Percentiles rank a stretch among this genome's conserved stretches.
Evolutionary conservation across 2,113 vertebrate species (phyloP).

Genomic region (Cephalopholis sonnerati): DNA sequence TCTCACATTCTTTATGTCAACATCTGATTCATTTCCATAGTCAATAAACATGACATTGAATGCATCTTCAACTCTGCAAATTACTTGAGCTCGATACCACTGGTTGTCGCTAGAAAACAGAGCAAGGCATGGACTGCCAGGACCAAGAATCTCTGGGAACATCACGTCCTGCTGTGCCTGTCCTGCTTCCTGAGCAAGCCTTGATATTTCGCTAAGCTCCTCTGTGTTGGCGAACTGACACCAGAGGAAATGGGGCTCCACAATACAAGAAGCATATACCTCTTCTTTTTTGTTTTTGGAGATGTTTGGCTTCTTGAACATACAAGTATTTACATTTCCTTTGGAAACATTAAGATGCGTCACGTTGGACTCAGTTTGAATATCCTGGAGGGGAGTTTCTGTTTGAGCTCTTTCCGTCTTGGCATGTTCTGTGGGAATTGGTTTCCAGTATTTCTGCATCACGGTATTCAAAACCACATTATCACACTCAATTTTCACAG

Average conservation of each 20-base stretch:
- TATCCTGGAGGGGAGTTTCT: slow-evolving; percentile 2
- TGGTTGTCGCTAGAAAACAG: slow-evolving; percentile 83
- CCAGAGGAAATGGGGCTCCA: slow-evolving; percentile 90
- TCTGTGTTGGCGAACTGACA: slow-evolving; percentile 82
- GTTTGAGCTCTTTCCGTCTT: neutral
- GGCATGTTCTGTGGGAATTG: neutral
- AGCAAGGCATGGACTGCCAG: slow-evolving; percentile 86
- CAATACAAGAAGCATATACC: slow-evolving; percentile 81
- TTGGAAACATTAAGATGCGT: neutral
- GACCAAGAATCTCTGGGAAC: slow-evolving; percentile 50
- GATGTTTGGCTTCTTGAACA: slow-evolving; percentile 75
- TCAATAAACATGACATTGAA: slow-evolving; percentile 86
- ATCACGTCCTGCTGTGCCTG: slow-evolving; percentile 35
- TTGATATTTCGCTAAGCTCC: slow-evolving; percentile 76
- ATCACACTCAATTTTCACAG: slow-evolving; percentile 83
- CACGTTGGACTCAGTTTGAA: neutral
- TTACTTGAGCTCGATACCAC: slow-evolving; percentile 88
- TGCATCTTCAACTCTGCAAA: slow-evolving; percentile 19
- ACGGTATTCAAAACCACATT: slow-evolving; percentile 80
- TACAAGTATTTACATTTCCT: neutral
- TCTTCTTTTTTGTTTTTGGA: slow-evolving; percentile 74
- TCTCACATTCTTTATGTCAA: slow-evolving; percentile 75
- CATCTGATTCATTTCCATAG: slow-evolving; percentile 86
- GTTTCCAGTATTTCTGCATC: slow-evolving; percentile 85
- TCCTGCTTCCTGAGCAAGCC: slow-evolving; percentile 80